phyloP scores from a whole-genome alignment of 2,113 vertebrate genomes.

The Eurystomus gularis region DNA sequence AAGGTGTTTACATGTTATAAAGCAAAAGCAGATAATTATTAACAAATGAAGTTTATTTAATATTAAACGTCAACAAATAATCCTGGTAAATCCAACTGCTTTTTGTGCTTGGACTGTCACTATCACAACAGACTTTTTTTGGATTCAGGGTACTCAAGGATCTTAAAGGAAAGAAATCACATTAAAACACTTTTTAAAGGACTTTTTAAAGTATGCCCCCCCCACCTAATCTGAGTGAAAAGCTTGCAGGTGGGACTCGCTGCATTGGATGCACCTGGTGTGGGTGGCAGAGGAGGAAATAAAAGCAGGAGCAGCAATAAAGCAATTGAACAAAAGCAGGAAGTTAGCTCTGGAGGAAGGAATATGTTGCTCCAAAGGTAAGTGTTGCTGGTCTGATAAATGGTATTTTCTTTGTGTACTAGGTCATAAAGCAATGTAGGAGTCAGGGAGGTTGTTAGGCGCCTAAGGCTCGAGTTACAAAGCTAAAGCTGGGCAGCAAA shows the following conservation, averaged over 20 bases:
- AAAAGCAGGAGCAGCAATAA: not conserved
- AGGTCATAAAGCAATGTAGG: rapidly evolving
- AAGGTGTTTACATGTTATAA: not conserved
- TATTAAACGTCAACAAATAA: not conserved
- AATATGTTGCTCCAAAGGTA: rapidly evolving
- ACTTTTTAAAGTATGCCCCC: not conserved
- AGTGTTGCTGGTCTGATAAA: not conserved
- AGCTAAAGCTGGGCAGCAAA: not conserved
- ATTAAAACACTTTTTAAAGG: not conserved
- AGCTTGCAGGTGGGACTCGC: not conserved
- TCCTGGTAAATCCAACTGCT: not conserved
- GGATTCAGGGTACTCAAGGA: not conserved
- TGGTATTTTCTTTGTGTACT: not conserved
- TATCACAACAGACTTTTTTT: not conserved
- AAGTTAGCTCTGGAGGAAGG: not conserved
- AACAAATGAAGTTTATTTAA: not conserved
- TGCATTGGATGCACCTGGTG: not conserved
- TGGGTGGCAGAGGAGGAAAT: not conserved
- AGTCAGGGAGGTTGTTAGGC: not conserved
- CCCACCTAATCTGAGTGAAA: not conserved
- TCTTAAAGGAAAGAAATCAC: not conserved
- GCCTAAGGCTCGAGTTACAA: not conserved
- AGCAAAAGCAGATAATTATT: not conserved
- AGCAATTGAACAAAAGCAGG: not conserved
- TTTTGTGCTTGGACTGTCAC: not conserved